phyloP scores from a whole-genome alignment of 2,113 vertebrate genomes.

The Nyctibius bracteatus region DNA sequence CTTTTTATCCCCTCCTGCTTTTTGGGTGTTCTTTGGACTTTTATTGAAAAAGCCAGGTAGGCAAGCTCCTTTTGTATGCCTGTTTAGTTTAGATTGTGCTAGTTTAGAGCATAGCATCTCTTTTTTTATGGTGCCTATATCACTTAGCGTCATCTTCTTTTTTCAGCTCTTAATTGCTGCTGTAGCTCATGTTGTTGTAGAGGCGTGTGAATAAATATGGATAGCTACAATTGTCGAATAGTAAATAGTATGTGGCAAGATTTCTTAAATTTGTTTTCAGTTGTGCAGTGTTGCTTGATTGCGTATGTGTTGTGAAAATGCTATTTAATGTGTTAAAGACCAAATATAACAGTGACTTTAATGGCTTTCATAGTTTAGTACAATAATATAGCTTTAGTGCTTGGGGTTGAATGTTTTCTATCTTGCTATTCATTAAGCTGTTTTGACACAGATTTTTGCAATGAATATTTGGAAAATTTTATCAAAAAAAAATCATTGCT shows the following conservation, averaged over 20 bases:
- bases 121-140: neutral
- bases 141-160: neutral
- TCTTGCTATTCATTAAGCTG: neutral
- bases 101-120: neutral
- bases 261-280: neutral
- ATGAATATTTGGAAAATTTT: neutral
- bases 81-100: constrained; percentile 43
- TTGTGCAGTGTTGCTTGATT: neutral
- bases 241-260: neutral
- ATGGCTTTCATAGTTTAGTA: neutral
- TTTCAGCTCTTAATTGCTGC: constrained; percentile 1
- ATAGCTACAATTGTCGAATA: neutral
- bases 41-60: constrained; percentile 44
- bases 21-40: constrained; percentile 57
- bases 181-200: neutral
- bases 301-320: constrained; percentile 7
- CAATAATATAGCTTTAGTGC: neutral
- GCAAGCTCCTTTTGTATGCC: constrained; percentile 18
- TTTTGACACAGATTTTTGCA: constrained; percentile 5
- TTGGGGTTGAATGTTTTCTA: neutral
- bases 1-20: constrained; percentile 53
- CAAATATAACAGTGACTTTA: neutral
- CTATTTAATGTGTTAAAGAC: neutral
- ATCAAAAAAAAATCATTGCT: neutral
- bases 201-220: neutral